These are phyloP conservation scores for Triplophysa rosa DNA, from an alignment of 2,113 vertebrate genomes.

Conservation along the genomic window DNA sequence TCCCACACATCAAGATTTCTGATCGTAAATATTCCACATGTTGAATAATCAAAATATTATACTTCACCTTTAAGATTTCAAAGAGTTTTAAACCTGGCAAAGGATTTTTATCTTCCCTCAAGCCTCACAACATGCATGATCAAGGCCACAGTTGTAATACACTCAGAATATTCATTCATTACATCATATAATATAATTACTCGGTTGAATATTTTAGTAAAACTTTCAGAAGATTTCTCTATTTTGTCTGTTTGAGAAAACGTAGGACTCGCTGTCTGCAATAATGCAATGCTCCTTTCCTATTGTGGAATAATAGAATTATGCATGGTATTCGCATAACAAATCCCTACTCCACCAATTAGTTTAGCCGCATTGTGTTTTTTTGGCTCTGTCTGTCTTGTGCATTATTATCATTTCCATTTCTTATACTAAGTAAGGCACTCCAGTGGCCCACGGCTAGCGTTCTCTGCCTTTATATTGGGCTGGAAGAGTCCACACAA, in stretches of 20 bases:
- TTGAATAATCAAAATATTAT: no score
- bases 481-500: slow-evolving; percentile 33
- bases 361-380: slow-evolving; percentile 42
- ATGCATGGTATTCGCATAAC: slow-evolving; percentile 46
- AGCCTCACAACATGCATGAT: not conserved
- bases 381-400: slow-evolving; percentile 43
- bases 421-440: slow-evolving; percentile 46
- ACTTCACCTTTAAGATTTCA: no score
- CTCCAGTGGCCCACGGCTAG: slow-evolving; percentile 48
- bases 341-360: slow-evolving; percentile 50
- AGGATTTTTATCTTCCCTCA: not conserved
- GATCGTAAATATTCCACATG: no score
- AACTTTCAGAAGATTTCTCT: not conserved
- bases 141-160: not conserved
- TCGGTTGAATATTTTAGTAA: not conserved
- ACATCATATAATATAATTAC: slow-evolving; percentile 16
- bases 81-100: not conserved
- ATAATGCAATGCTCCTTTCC: slow-evolving; percentile 39
- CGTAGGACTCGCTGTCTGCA: slow-evolving; percentile 12
- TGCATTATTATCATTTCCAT: slow-evolving; percentile 47
- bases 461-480: slow-evolving; percentile 31
- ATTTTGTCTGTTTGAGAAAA: not conserved
- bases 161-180: not conserved
- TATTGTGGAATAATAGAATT: slow-evolving; percentile 52
- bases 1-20: no score